A percentile compares a stretch with the other conserved stretches of the same genome.
Evolutionary conservation across 2,797 vertebrate genomes (phyloP).

Genomic region (Danio choprae): DNA sequence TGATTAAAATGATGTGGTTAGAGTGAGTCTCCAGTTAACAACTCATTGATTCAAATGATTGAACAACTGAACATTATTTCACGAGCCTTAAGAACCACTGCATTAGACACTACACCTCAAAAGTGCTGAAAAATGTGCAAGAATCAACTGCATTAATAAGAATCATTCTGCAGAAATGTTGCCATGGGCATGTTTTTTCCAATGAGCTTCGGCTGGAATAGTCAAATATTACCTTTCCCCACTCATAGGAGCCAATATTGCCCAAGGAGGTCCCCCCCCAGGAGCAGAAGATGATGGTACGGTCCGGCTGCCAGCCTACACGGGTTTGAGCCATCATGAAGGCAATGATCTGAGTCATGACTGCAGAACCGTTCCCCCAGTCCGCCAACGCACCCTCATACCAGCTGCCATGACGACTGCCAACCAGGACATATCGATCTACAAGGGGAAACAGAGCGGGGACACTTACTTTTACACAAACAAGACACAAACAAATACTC

Average conservation of each 20-base stretch:
- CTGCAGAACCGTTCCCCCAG: constrained; percentile 84
- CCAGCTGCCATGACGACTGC: constrained; percentile 81
- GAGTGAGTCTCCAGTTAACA: no score
- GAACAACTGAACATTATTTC: no score
- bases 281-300: constrained; percentile 89
- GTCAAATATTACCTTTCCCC: constrained; percentile 87
- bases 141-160: no score
- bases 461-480: constrained; percentile 20
- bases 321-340: constrained; percentile 81
- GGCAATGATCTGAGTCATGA: constrained; percentile 86
- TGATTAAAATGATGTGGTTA: no score
- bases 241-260: constrained; percentile 91
- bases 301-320: constrained; percentile 86
- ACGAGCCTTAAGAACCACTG: neutral
- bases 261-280: constrained; percentile 89
- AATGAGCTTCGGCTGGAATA: neutral
- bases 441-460: constrained; percentile 55
- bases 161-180: neutral
- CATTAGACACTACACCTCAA: neutral
- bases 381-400: constrained; percentile 68
- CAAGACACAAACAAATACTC: constrained; percentile 25
- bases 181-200: neutral
- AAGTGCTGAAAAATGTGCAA: neutral
- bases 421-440: constrained; percentile 91
- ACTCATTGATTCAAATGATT: no score